A percentile compares a stretch with the other conserved stretches of the same genome.
These are phyloP conservation scores for Triops cancriformis DNA, from an alignment of 1,140 invertebrate genomes.

Conservation along the genomic window DNA sequence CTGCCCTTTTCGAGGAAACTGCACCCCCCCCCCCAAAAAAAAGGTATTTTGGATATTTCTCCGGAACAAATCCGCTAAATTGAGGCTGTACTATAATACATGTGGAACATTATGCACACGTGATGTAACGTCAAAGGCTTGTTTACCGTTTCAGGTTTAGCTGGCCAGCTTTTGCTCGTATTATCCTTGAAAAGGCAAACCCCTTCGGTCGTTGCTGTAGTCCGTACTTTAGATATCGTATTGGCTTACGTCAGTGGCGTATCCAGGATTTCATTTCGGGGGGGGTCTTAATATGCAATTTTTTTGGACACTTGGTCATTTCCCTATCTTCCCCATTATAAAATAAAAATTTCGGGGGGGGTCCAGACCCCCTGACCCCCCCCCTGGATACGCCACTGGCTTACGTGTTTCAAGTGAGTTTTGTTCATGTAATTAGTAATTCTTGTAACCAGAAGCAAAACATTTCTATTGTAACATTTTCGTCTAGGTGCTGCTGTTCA, in stretches of 20 bases:
- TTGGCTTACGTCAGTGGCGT: slow-evolving; percentile 22
- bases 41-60: no score
- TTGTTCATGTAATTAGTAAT: not conserved
- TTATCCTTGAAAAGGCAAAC: not conserved
- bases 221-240: slow-evolving; percentile 16
- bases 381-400: no score
- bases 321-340: no score
- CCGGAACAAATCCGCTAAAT: no score
- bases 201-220: not conserved
- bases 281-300: no score
- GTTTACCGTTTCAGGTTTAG: not conserved
- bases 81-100: no score
- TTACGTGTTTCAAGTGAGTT: slow-evolving; percentile 17
- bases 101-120: not conserved
- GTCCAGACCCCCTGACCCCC: no score
- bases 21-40: no score
- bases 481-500: slow-evolving; percentile 3
- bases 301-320: no score
- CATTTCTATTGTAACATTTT: not conserved
- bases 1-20: no score
- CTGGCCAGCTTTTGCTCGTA: slow-evolving; percentile 15
- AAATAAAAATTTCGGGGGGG: no score
- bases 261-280: no score
- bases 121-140: not conserved
- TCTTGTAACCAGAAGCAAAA: not conserved